Evolutionary conservation across 2,888 invertebrate species (phyloP).

Genomic region (Smittia sp.): DNA sequence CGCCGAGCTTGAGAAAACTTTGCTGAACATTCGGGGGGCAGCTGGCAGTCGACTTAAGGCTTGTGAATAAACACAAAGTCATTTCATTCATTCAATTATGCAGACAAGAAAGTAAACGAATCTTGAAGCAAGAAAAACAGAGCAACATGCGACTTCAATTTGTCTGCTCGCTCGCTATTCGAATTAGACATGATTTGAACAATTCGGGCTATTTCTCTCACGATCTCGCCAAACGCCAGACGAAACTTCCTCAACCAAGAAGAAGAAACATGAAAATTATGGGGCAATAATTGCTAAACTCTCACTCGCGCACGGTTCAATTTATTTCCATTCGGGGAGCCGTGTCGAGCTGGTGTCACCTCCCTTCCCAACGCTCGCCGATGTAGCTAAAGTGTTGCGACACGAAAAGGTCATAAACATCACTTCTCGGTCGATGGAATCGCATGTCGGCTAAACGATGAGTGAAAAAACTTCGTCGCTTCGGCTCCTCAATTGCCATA

Average conservation of each 20-base stretch:
- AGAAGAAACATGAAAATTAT: not conserved
- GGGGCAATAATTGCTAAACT: not conserved
- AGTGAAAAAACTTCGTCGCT: not conserved
- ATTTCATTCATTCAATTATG: conserved; percentile 36
- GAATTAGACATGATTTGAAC: conserved; percentile 14
- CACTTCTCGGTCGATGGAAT: not conserved
- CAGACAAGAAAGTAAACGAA: conserved; percentile 14
- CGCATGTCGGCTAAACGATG: not conserved
- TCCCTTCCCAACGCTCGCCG: not conserved
- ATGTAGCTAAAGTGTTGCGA: too few species aligned
- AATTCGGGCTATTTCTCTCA: conserved; percentile 10
- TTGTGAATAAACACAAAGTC: conserved; percentile 22
- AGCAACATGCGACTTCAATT: not conserved
- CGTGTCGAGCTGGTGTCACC: not conserved
- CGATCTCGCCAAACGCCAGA: conserved; percentile 17
- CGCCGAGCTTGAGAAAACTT: too few species aligned
- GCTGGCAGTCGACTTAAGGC: too few species aligned
- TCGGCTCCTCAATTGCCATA: not conserved
- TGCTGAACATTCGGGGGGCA: too few species aligned
- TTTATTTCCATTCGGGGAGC: not conserved
- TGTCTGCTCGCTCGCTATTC: not conserved
- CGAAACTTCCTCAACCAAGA: not conserved
- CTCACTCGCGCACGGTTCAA: not conserved
- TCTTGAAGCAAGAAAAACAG: not conserved
- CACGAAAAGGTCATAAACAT: not conserved